A percentile compares a stretch with the other conserved stretches of the same genome.
Conservation (phyloP, 2,888 invertebrate genomes). For the Tetranychus truncatus region DNA sequence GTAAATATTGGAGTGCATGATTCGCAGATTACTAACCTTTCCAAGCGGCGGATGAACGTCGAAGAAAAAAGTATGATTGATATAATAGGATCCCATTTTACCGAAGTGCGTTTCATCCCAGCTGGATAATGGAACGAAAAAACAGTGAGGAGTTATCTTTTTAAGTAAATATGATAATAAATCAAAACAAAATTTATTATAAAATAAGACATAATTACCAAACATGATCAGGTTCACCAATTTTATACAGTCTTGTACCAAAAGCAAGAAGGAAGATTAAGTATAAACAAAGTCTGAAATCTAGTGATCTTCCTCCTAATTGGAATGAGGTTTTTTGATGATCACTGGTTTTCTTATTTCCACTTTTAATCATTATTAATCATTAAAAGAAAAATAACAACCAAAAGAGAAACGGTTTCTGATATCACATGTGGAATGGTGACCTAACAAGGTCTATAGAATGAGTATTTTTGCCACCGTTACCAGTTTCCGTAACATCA, state of each 20-base stretch:
- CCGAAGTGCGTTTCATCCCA: constrained; percentile 99
- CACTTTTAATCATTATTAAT: not conserved
- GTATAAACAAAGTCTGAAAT: not conserved
- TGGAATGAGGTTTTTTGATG: not conserved
- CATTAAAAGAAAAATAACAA: too few species aligned
- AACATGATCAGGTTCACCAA: constrained; percentile 75
- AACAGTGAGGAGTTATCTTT: not conserved
- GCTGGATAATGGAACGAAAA: constrained; percentile 25
- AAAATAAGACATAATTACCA: constrained; percentile 46
- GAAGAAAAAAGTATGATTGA: constrained; percentile 89
- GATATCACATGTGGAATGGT: too few species aligned
- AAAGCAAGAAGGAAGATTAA: constrained; percentile 46
- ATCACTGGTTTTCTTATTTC: not conserved
- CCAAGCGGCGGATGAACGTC: constrained; percentile 94
- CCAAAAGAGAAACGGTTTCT: too few species aligned
- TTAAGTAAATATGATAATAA: constrained; percentile 6
- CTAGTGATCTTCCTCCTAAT: not conserved
- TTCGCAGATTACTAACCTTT: constrained; percentile 45
- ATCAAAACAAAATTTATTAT: constrained; percentile 3
- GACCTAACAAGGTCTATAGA: too few species aligned
- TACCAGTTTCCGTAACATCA: too few species aligned
- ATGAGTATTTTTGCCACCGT: too few species aligned
- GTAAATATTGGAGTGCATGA: constrained; percentile 5
- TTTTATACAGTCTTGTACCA: constrained; percentile 65
- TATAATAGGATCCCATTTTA: constrained; percentile 97